Percentiles rank a stretch among this genome's conserved stretches.
Evolutionary conservation across 2,888 invertebrate genomes (phyloP).

Genomic region (Ligdia adustata): DNA sequence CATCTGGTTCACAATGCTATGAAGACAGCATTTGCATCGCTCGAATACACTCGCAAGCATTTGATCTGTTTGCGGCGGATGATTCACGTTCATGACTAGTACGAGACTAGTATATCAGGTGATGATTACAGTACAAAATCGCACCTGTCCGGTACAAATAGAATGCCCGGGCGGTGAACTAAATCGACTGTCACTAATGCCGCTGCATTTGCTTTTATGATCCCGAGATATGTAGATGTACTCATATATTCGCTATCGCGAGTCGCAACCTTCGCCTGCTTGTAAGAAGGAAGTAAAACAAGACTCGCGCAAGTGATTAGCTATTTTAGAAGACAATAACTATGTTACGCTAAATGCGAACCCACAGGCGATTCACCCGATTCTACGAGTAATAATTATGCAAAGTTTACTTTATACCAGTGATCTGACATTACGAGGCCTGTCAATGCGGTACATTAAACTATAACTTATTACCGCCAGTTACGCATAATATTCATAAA

Average conservation of each 20-base stretch:
- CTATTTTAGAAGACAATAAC: constrained; percentile 13
- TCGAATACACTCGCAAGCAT: not conserved
- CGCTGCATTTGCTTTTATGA: constrained; percentile 15
- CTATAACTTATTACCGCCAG: constrained; percentile 18
- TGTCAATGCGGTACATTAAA: constrained; percentile 12
- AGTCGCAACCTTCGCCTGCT: constrained; percentile 6
- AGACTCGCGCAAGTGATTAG: constrained; percentile 6
- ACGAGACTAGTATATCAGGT: constrained; percentile 7
- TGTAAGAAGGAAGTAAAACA: constrained; percentile 16
- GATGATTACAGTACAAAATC: constrained; percentile 10
- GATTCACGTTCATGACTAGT: constrained; percentile 1
- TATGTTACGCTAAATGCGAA: constrained; percentile 6
- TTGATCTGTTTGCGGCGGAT: constrained; percentile 6
- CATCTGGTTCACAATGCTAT: constrained; percentile 9
- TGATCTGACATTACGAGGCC: constrained; percentile 11
- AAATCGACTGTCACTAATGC: constrained; percentile 11
- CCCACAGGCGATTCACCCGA: constrained; percentile 4
- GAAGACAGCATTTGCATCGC: constrained; percentile 5
- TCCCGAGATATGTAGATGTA: constrained; percentile 10
- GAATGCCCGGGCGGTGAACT: constrained; percentile 18
- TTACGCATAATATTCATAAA: constrained; percentile 23
- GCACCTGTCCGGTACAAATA: constrained; percentile 13
- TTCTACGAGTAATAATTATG: constrained; percentile 10
- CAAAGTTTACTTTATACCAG: constrained; percentile 14
- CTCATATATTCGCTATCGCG: too few species aligned